Percentiles rank a stretch among this genome's conserved stretches.
These are phyloP conservation scores for Channallabes apus DNA, from an alignment of 2,797 vertebrate genomes.

Conservation along the genomic window DNA sequence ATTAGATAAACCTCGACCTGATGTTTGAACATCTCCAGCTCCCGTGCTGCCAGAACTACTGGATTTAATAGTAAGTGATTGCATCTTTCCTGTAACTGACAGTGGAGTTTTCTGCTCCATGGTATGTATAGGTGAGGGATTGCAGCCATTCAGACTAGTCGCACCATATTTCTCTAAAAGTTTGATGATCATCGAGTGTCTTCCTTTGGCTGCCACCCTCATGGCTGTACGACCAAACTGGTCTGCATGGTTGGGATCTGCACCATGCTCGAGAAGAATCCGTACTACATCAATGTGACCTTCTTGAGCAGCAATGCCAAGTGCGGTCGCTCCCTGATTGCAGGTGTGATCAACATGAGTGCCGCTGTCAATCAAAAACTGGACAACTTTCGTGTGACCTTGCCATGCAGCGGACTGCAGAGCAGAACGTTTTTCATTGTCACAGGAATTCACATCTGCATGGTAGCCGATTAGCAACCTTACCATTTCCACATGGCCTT, in stretches of 20 bases:
- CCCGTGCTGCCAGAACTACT: conserved; percentile 96
- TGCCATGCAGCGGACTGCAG: conserved; percentile 98
- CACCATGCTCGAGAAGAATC: conserved; percentile 88
- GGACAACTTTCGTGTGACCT: conserved; percentile 90
- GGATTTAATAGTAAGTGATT: conserved; percentile 92
- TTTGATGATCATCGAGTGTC: conserved; percentile 90
- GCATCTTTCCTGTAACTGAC: conserved; percentile 84
- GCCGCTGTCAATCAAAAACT: conserved; percentile 88
- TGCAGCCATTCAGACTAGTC: conserved; percentile 86
- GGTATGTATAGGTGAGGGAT: conserved; percentile 91
- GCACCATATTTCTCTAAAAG: conserved; percentile 95
- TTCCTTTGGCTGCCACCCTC: conserved; percentile 97
- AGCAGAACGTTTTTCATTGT: conserved; percentile 94
- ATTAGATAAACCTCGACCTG: conserved; percentile 82
- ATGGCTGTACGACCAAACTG: conserved; percentile 97
- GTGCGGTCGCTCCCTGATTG: conserved; percentile 96
- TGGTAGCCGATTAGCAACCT: conserved; percentile 87
- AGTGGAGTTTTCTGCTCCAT: conserved; percentile 89
- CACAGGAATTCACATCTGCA: conserved; percentile 89
- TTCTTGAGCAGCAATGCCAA: conserved; percentile 98
- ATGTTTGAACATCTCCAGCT: conserved; percentile 83
- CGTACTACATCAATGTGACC: conserved; percentile 95
- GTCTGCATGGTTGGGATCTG: conserved; percentile 95
- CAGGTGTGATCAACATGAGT: conserved; percentile 93
- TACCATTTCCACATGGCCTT: conserved; percentile 96